Conservation (phyloP, 2,113 vertebrate genomes). For the Pangasianodon hypophthalmus region DNA sequence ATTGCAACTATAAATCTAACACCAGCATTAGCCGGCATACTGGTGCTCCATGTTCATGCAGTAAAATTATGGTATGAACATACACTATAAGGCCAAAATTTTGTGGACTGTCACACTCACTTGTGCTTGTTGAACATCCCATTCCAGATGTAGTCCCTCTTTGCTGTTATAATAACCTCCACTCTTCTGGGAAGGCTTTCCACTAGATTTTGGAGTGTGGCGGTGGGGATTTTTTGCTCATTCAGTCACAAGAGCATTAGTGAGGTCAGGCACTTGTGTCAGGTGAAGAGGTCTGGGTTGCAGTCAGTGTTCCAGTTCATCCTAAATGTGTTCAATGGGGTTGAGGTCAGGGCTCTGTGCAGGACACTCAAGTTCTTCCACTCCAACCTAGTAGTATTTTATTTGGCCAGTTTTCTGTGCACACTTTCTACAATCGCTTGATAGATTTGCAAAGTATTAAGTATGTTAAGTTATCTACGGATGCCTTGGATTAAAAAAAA, state of each 20-base stretch:
- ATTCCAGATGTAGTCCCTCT: neutral
- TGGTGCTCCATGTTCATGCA: neutral
- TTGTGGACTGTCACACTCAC: neutral
- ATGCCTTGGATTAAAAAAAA: neutral
- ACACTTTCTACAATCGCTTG: neutral
- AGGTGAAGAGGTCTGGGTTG: neutral
- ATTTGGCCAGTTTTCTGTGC: neutral
- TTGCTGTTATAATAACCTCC: neutral
- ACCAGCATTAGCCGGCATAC: neutral
- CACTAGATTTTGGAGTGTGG: neutral
- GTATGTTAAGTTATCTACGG: neutral
- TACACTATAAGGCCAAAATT: neutral
- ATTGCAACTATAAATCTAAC: neutral
- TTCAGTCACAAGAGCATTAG: neutral
- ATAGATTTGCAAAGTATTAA: neutral
- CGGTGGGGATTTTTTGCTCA: neutral
- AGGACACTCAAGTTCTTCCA: neutral
- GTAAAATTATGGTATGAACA: neutral
- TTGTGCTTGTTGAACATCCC: neutral
- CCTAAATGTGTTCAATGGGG: neutral
- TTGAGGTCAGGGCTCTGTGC: neutral
- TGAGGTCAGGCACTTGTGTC: neutral
- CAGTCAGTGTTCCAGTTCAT: neutral
- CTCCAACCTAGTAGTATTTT: neutral
- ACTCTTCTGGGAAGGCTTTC: neutral